Conservation (phyloP, 2,797 vertebrate species). For the Lagocephalus sceleratus region DNA sequence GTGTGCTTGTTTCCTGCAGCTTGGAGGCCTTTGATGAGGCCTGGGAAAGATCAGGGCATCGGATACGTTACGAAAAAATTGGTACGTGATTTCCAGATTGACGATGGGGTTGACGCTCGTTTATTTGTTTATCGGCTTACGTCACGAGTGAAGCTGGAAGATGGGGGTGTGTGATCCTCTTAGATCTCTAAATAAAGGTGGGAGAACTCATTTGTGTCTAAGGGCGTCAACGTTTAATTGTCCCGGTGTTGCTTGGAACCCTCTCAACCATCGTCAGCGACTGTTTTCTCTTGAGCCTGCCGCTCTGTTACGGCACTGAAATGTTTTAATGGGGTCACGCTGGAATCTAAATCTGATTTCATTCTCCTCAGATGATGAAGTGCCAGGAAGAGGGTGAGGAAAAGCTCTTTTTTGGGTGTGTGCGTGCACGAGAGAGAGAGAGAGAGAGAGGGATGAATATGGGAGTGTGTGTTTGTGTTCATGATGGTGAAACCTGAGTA, state of each 20-base stretch:
- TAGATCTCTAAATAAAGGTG: no score
- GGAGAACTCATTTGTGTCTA: no score
- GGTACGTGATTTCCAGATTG: conserved; percentile 60
- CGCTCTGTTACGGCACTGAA: no score
- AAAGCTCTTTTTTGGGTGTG: conserved; percentile 8
- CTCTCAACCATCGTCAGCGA: no score
- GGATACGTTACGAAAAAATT: conserved; percentile 41
- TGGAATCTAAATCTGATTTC: not conserved
- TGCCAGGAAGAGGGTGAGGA: conserved; percentile 65
- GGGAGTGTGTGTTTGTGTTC: not conserved
- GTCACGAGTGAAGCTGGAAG: no score
- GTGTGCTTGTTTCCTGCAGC: conserved; percentile 10
- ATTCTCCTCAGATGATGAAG: conserved; percentile 61
- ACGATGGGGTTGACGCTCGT: no score
- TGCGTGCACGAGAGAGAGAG: not conserved
- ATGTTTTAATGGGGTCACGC: no score
- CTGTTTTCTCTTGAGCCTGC: no score
- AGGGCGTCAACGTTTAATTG: no score
- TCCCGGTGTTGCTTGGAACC: no score
- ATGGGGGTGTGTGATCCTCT: no score
- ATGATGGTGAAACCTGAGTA: not conserved
- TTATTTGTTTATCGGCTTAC: no score
- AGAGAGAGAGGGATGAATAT: not conserved
- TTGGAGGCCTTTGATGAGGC: not conserved
- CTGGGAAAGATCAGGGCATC: conserved; percentile 14